Evolutionary conservation across 2,113 vertebrate species (phyloP).

Genomic region (Calyptommatus sinebrachiatus): DNA sequence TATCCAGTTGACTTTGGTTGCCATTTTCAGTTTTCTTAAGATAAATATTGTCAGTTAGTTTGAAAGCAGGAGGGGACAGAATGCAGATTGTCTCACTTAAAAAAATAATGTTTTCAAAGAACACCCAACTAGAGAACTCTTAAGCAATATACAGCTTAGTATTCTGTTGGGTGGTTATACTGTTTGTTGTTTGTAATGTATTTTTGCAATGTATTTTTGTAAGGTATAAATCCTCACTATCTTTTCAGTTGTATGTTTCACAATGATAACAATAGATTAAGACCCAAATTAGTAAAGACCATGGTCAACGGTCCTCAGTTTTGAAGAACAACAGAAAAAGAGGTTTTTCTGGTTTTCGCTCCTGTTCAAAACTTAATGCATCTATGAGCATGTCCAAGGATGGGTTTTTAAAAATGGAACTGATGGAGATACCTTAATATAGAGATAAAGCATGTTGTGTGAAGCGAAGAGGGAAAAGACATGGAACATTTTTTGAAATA

Average conservation of each 20-base stretch:
- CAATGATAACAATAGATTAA: neutral
- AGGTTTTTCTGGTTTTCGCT: too few relatives aligned
- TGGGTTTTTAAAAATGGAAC: too few relatives aligned
- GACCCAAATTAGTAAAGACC: too few relatives aligned
- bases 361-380: too few relatives aligned
- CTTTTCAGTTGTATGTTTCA: neutral
- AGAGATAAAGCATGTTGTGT: too few relatives aligned
- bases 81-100: neutral
- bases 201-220: neutral
- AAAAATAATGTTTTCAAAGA: neutral
- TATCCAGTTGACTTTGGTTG: neutral
- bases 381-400: too few relatives aligned
- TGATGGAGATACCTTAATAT: too few relatives aligned
- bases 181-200: neutral
- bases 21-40: conserved; percentile 15
- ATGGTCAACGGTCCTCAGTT: too few relatives aligned
- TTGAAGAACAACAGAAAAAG: too few relatives aligned
- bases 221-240: neutral
- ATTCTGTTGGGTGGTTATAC: neutral
- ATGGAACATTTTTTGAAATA: too few relatives aligned
- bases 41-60: neutral
- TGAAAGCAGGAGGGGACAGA: neutral
- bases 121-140: neutral
- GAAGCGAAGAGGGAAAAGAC: too few relatives aligned
- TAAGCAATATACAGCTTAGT: neutral